Evolutionary conservation across 1,140 invertebrate genomes (phyloP).

Genomic region (Drosophila arawakana): DNA sequence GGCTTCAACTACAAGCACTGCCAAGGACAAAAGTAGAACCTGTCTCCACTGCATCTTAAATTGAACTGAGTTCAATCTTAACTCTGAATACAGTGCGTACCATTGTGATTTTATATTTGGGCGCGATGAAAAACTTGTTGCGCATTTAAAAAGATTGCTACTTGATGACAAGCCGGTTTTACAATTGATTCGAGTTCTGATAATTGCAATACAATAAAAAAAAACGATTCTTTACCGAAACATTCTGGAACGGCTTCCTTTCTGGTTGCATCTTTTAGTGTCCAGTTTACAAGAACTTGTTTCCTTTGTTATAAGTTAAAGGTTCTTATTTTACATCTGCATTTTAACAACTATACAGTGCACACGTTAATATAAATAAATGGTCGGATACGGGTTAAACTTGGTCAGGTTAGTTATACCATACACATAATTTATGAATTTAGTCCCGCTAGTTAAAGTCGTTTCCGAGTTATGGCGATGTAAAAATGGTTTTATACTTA

Average conservation of each 20-base stretch:
- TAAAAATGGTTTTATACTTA: slow-evolving; percentile 30
- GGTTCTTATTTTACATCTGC: too few species aligned
- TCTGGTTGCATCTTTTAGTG: too few species aligned
- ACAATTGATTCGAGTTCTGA: too few species aligned
- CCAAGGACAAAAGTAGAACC: slow-evolving; percentile 38
- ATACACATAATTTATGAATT: too few species aligned
- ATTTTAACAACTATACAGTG: background rate
- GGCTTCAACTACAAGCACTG: slow-evolving; percentile 1
- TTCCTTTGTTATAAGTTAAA: too few species aligned
- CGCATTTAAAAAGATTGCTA: background rate
- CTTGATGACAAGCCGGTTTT: slow-evolving; percentile 48
- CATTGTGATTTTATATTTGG: slow-evolving; percentile 32
- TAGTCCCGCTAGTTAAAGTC: too few species aligned
- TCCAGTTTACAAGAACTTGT: too few species aligned
- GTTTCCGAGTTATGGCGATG: too few species aligned
- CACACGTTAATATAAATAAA: slow-evolving; percentile 7
- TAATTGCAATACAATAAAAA: too few species aligned
- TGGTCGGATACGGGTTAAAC: background rate
- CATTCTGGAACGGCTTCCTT: too few species aligned
- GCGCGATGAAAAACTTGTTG: slow-evolving; percentile 42
- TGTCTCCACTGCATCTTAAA: slow-evolving; percentile 42
- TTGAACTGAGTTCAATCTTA: slow-evolving; percentile 20
- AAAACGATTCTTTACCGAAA: too few species aligned
- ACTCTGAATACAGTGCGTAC: slow-evolving; percentile 18
- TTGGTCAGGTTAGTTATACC: too few species aligned